Evolutionary conservation across 1,140 invertebrate genomes (phyloP).

Genomic region (Temnothorax curvispinosus): DNA sequence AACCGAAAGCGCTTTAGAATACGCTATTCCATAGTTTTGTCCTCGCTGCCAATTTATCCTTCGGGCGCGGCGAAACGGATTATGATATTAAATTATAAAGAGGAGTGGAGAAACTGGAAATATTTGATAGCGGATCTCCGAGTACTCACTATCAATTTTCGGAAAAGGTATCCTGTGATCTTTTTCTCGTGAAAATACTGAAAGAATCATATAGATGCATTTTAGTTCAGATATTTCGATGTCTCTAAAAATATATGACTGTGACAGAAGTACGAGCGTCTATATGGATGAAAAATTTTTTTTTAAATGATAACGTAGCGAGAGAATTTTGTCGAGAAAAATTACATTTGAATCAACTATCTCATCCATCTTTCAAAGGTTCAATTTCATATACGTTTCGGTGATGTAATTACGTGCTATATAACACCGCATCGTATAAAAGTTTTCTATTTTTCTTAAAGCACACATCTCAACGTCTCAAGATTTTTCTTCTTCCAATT

Average conservation of each 20-base stretch:
- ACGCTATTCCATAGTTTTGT: neutral
- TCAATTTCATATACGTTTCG: neutral
- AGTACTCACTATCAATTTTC: neutral
- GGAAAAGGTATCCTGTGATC: neutral
- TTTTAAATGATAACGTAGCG: neutral
- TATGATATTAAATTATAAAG: neutral
- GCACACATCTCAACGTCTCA: neutral
- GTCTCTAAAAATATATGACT: neutral
- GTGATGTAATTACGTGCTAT: neutral
- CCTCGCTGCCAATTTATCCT: neutral
- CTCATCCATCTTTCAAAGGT: neutral
- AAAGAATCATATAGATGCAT: conserved; percentile 4
- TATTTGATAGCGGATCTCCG: neutral
- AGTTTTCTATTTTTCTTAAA: neutral
- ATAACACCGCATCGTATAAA: neutral
- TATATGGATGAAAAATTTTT: neutral
- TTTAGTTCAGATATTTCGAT: neutral
- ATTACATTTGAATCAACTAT: neutral
- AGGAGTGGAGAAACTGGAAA: neutral
- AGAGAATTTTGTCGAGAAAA: neutral
- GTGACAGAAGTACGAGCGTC: neutral
- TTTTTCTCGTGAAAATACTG: neutral
- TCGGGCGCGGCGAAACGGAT: neutral
- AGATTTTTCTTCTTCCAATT: neutral
- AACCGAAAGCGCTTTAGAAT: neutral